These are phyloP conservation scores for Drosophila aff. DNA, from an alignment of 1,140 invertebrate genomes.

Conservation along the genomic window DNA sequence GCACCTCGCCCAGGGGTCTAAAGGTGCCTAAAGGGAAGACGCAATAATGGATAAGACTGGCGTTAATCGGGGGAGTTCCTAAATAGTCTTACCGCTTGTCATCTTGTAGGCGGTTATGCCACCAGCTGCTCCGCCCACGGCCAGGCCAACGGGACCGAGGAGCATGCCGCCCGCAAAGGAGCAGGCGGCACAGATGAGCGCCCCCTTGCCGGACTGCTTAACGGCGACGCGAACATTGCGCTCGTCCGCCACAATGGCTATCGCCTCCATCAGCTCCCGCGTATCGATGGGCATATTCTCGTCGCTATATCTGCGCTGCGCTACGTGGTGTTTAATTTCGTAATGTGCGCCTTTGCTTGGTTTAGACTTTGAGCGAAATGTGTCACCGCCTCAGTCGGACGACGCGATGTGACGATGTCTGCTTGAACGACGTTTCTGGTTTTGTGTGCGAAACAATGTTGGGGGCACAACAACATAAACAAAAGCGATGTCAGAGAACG, in stretches of 20 bases:
- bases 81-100: slow-evolving; percentile 61
- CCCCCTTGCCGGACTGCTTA: slow-evolving; percentile 78
- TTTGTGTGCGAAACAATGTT: background rate
- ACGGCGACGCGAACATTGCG: slow-evolving; percentile 72
- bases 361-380: slow-evolving; percentile 42
- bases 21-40: slow-evolving; percentile 57
- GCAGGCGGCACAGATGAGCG: slow-evolving; percentile 74
- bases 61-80: background rate
- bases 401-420: slow-evolving; percentile 5
- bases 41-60: background rate
- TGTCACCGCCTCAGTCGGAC: background rate
- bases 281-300: slow-evolving; percentile 71
- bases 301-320: slow-evolving; percentile 1
- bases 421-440: background rate
- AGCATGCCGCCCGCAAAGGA: slow-evolving; percentile 77
- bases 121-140: slow-evolving; percentile 76
- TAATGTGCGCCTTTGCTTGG: slow-evolving; percentile 12
- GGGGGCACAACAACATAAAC: slow-evolving; percentile 4
- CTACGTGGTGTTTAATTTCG: slow-evolving; percentile 35
- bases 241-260: slow-evolving; percentile 76
- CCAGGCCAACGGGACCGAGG: slow-evolving; percentile 75
- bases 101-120: slow-evolving; percentile 77
- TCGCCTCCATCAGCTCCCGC: slow-evolving; percentile 76
- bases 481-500: background rate
- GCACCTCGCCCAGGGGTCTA: slow-evolving; percentile 71